Evolutionary conservation across 2,797 vertebrate species (phyloP).

Genomic region (Harpagifer antarcticus): DNA sequence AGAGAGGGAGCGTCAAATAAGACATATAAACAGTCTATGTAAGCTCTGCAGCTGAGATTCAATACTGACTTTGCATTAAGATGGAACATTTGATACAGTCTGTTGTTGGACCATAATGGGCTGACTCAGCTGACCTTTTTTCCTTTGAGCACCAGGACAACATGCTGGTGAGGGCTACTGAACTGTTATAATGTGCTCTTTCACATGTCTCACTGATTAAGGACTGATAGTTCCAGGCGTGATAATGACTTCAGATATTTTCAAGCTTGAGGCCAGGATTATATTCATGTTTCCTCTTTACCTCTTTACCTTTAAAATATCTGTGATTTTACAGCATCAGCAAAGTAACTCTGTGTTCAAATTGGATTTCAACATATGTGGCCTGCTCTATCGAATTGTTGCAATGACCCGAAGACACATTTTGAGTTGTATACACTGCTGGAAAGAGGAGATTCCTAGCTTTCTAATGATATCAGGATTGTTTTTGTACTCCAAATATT

Average conservation of each 20-base stretch:
- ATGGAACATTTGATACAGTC: not conserved
- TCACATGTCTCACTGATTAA: conserved; percentile 4
- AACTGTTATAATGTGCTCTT: not conserved
- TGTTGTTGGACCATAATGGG: conserved; percentile 1
- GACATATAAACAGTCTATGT: not conserved
- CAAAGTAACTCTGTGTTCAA: not conserved
- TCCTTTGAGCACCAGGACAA: not conserved
- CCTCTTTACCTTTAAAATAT: too few relatives aligned
- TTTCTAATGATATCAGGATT: too few relatives aligned
- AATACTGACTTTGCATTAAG: not conserved
- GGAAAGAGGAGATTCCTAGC: too few relatives aligned
- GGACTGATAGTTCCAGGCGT: not conserved
- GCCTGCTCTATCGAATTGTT: too few relatives aligned
- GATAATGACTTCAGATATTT: conserved; percentile 10
- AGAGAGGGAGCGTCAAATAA: conserved; percentile 24
- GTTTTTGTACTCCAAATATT: too few relatives aligned
- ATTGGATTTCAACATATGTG: too few relatives aligned
- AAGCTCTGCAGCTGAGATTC: not conserved
- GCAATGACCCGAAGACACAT: too few relatives aligned
- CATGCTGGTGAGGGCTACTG: not conserved
- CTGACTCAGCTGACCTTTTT: conserved; percentile 29
- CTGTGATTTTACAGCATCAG: not conserved
- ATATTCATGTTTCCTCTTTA: conserved; percentile 20
- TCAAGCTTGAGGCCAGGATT: not conserved
- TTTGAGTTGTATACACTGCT: too few relatives aligned